Evolutionary conservation across 1,140 invertebrate genomes (phyloP), one percentile per base, ranked within the genome.

Genomic region (Branchinecta lynchi): DNA sequence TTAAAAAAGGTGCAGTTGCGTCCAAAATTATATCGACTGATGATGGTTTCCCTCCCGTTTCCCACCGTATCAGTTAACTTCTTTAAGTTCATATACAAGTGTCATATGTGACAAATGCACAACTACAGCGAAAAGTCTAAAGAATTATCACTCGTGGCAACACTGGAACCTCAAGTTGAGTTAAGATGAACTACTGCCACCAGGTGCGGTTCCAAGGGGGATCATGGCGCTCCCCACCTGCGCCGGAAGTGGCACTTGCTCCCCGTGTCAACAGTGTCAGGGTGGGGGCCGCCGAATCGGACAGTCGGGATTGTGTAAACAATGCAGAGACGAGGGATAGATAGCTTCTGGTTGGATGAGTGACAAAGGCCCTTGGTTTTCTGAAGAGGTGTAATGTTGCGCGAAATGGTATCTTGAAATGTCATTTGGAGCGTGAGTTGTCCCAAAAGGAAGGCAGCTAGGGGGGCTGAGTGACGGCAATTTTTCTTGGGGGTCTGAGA

Each of bases 321-420:
- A 60, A 60, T 60, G 12, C 51, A 20, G 17, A 60, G 51, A 60
- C 17, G 51, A 60, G 51, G 51, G 51, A 60, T 60, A 60, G 17
- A 60, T 60, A 15, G 51, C 51, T 60, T 60, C 17, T 60, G 51
- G 51, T 12, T 20, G 51, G 51, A 12, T 60, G 12, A 20, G 51
- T 12, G 12, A 60, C 51, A 60, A 60, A 15, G 17, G 51, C 12
- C 12, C 12, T 15, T 60, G 12, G 17, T 60, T 60, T 60, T 60
- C 51, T 60, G 51, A 60, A 60, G 51, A 60, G 17, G 51, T 60
- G 51, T 60, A 60, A 60, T 60, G 51, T 60, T 60, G 51, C 51
- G 51, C 51, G 51, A 15, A 60, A 60, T 60, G 17, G 51, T 60
- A 12, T 60, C 17, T 60, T 60, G 17, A 60, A 60, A 60, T 60